A percentile compares a stretch with the other conserved stretches of the same genome.
phyloP scores from a whole-genome alignment of 2,797 vertebrate species.

The Eulemur coronatus region DNA sequence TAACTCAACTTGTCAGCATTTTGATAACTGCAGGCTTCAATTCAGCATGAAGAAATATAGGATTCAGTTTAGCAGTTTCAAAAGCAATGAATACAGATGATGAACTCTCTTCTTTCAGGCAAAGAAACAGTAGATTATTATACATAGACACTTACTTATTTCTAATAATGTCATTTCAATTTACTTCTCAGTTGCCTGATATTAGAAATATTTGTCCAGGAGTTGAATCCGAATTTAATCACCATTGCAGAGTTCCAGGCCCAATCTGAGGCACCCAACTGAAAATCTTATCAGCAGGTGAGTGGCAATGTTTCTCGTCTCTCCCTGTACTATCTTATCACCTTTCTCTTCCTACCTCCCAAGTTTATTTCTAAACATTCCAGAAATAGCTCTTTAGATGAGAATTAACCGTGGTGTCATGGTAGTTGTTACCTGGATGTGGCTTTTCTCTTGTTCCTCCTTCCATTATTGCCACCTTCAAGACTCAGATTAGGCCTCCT shows the following conservation, averaged over 20 bases:
- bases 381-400: not conserved
- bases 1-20: conserved; percentile 67
- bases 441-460: not conserved
- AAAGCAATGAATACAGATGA: conserved; percentile 65
- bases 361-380: not conserved
- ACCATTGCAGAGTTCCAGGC: not conserved
- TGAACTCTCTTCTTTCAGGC: conserved; percentile 35
- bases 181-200: conserved; percentile 4
- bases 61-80: conserved; percentile 49
- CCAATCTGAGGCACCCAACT: not conserved
- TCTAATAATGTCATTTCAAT: conserved; percentile 44
- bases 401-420: not conserved
- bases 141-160: conserved; percentile 35
- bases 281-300: not conserved
- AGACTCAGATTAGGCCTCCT: not conserved
- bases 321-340: not conserved
- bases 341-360: not conserved
- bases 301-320: not conserved
- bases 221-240: conserved; percentile 17
- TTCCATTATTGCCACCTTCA: not conserved
- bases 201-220: conserved; percentile 1
- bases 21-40: conserved; percentile 57
- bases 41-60: conserved; percentile 60
- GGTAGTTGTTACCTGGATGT: not conserved
- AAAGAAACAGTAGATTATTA: conserved; percentile 12